Evolutionary conservation across 2,113 vertebrate species (phyloP).

Genomic region (Sylvilagus bachmani): DNA sequence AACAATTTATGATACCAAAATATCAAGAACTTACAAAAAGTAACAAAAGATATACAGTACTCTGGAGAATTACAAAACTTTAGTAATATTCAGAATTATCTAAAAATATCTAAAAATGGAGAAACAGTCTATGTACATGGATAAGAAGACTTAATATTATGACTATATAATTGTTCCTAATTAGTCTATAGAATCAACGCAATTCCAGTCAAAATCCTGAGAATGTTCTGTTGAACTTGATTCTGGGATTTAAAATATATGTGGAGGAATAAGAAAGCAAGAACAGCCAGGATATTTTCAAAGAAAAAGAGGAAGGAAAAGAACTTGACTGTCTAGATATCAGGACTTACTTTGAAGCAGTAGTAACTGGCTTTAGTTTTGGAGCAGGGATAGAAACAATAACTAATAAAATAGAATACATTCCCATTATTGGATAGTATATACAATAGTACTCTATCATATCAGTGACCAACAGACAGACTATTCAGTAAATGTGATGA

Average conservation of each 20-base stretch:
- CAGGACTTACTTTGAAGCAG: background rate
- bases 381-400: background rate
- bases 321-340: background rate
- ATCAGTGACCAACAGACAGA: background rate
- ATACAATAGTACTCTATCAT: background rate
- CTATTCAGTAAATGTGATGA: background rate
- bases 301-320: background rate
- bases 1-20: background rate
- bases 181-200: background rate
- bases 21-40: constrained; percentile 2
- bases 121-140: background rate
- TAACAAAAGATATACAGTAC: background rate
- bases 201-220: background rate
- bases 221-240: constrained; percentile 22
- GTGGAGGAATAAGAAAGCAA: constrained; percentile 11
- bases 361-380: background rate
- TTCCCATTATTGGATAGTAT: background rate
- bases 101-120: background rate
- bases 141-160: background rate
- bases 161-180: constrained; percentile 25
- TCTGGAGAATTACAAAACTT: background rate
- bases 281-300: background rate
- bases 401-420: background rate
- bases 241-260: constrained; percentile 32
- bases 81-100: background rate